Percentiles rank a stretch among this genome's conserved stretches.
Evolutionary conservation across 1,140 invertebrate species (phyloP).

Genomic region (Chironomus striatipennis): DNA sequence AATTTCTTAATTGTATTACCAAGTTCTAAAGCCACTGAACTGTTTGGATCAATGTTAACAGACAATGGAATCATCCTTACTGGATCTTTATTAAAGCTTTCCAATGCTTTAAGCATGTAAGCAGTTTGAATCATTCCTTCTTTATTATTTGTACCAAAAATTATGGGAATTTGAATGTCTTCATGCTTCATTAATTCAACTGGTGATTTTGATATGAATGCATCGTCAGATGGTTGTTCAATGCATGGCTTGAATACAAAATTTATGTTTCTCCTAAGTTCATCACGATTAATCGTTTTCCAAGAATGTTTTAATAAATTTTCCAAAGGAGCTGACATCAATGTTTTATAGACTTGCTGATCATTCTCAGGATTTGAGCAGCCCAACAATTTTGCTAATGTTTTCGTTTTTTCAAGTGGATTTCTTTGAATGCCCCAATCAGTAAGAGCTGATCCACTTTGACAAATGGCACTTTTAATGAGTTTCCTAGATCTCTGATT

Average conservation of each 20-base stretch:
- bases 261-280: slow-evolving; percentile 33
- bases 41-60: slow-evolving; percentile 28
- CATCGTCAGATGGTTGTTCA: slow-evolving; percentile 31
- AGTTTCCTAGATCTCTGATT: slow-evolving; percentile 49
- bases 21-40: slow-evolving; percentile 26
- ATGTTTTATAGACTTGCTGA: slow-evolving; percentile 3
- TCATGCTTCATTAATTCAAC: slow-evolving; percentile 30
- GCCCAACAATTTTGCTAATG: slow-evolving; percentile 23
- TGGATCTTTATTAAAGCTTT: slow-evolving; percentile 31
- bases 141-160: slow-evolving; percentile 34
- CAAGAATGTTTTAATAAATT: neutral
- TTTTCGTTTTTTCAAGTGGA: slow-evolving; percentile 26
- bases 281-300: slow-evolving; percentile 28
- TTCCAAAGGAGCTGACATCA: neutral
- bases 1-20: slow-evolving; percentile 33
- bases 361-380: neutral
- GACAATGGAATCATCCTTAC: slow-evolving; percentile 31
- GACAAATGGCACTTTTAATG: slow-evolving; percentile 31
- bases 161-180: slow-evolving; percentile 31
- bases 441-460: slow-evolving; percentile 53
- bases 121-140: slow-evolving; percentile 34
- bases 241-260: slow-evolving; percentile 35
- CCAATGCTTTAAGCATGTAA: slow-evolving; percentile 30
- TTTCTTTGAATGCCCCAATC: slow-evolving; percentile 43
- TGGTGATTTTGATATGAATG: slow-evolving; percentile 30